Conservation (phyloP, 2,888 invertebrate species). For the Stenotaenia linearis region DNA sequence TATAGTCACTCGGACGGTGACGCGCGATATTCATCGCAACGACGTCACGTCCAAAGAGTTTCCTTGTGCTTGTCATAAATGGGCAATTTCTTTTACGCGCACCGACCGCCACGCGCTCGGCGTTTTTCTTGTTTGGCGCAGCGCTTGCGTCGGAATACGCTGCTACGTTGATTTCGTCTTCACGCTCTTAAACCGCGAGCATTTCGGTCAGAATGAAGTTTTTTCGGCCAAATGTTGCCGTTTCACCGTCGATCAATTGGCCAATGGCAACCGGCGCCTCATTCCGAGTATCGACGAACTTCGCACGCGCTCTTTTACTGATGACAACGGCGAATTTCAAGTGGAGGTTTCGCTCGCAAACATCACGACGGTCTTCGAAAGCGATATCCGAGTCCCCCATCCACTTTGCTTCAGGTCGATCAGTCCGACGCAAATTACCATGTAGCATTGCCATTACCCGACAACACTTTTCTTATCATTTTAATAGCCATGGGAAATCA, state of each 20-base stretch:
- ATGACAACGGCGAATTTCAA: conserved; percentile 68
- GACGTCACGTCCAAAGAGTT: conserved; percentile 77
- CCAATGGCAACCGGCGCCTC: conserved; percentile 67
- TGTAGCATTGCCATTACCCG: too few relatives aligned
- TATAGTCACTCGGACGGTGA: conserved; percentile 70
- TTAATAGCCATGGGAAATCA: background rate
- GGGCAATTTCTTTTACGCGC: conserved; percentile 72
- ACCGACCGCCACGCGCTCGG: conserved; percentile 66
- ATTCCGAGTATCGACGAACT: conserved; percentile 62
- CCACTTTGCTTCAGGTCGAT: conserved; percentile 45
- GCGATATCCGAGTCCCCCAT: conserved; percentile 60
- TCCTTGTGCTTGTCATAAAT: conserved; percentile 71
- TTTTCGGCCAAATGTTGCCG: conserved; percentile 69
- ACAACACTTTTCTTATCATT: background rate
- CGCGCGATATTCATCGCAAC: conserved; percentile 64
- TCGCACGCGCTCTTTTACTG: conserved; percentile 65
- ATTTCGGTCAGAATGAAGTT: conserved; percentile 73
- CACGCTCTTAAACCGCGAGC: conserved; percentile 71
- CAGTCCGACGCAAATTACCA: too few relatives aligned
- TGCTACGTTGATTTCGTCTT: conserved; percentile 75
- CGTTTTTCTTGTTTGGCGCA: conserved; percentile 70
- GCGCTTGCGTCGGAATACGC: conserved; percentile 66
- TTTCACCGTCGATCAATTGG: conserved; percentile 51
- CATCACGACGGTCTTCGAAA: conserved; percentile 66
- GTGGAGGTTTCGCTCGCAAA: conserved; percentile 67